Conservation (phyloP, 2,113 vertebrate genomes). For the Cyprinus carpio region DNA sequence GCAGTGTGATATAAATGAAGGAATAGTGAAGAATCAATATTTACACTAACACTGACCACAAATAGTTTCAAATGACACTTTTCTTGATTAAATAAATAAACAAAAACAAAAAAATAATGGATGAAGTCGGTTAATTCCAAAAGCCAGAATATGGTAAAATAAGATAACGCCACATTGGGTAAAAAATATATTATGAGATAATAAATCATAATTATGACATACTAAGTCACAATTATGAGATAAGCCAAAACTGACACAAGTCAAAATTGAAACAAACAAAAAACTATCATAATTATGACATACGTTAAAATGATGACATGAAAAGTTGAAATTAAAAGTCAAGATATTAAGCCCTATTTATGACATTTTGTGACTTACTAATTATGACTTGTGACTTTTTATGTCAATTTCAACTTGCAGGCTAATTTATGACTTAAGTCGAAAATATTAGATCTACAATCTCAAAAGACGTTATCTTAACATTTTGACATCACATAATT, state of each 20-base stretch:
- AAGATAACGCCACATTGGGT: too few relatives aligned
- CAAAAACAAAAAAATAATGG: neutral
- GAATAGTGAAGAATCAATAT: neutral
- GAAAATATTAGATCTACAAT: too few relatives aligned
- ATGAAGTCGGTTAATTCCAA: too few relatives aligned
- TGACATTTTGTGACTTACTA: too few relatives aligned
- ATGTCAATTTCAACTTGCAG: neutral
- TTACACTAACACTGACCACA: neutral
- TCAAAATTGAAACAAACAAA: neutral
- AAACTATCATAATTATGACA: neutral
- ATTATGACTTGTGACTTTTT: neutral
- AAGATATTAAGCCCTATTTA: too few relatives aligned
- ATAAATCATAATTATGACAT: neutral
- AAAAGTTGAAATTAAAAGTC: too few relatives aligned
- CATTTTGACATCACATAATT: too few relatives aligned
- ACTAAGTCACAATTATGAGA: neutral
- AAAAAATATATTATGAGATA: neutral
- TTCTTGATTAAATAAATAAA: neutral
- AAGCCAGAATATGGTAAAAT: too few relatives aligned
- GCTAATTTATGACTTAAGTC: too few relatives aligned
- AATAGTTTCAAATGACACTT: neutral
- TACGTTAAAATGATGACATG: neutral
- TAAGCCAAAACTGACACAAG: neutral
- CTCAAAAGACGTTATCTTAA: too few relatives aligned
- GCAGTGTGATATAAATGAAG: neutral